Evolutionary conservation across 2,888 invertebrate genomes (phyloP).

Genomic region (Cremastinae sp.): DNA sequence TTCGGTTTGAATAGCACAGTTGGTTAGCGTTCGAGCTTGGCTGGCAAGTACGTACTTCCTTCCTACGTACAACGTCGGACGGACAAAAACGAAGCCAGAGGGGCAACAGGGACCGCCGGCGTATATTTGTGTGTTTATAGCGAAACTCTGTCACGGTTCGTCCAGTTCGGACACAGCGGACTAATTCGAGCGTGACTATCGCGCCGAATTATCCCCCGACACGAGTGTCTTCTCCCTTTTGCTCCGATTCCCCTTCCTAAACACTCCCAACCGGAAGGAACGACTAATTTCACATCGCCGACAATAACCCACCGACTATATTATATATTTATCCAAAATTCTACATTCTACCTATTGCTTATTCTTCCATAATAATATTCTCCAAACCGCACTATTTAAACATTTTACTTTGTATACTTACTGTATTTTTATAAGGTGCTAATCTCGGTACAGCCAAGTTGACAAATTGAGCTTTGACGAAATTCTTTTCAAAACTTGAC

Average conservation of each 20-base stretch:
- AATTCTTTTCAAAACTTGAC: no score
- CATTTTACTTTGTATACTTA: no score
- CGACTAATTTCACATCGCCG: not conserved
- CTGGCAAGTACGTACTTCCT: slow-evolving; percentile 53
- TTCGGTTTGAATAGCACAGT: slow-evolving; percentile 37
- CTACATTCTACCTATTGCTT: no score
- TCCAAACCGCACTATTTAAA: no score
- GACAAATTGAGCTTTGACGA: no score
- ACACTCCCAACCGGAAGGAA: slow-evolving; percentile 2
- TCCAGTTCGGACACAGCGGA: slow-evolving; percentile 61
- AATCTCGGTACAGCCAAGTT: no score
- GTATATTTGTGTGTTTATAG: slow-evolving; percentile 5
- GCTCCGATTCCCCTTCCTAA: not conserved
- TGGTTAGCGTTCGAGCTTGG: slow-evolving; percentile 55
- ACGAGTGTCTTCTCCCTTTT: slow-evolving; percentile 16
- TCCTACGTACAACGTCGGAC: slow-evolving; percentile 30
- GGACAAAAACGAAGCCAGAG: no score
- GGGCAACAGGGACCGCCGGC: not conserved
- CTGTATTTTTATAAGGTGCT: no score
- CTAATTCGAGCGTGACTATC: slow-evolving; percentile 73
- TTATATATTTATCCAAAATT: no score
- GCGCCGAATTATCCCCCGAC: slow-evolving; percentile 66
- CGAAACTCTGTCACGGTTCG: slow-evolving; percentile 35
- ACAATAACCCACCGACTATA: no score
- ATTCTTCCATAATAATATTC: no score